phyloP scores from a whole-genome alignment of 2,113 vertebrate species.

The Neolamprologus modestus region DNA sequence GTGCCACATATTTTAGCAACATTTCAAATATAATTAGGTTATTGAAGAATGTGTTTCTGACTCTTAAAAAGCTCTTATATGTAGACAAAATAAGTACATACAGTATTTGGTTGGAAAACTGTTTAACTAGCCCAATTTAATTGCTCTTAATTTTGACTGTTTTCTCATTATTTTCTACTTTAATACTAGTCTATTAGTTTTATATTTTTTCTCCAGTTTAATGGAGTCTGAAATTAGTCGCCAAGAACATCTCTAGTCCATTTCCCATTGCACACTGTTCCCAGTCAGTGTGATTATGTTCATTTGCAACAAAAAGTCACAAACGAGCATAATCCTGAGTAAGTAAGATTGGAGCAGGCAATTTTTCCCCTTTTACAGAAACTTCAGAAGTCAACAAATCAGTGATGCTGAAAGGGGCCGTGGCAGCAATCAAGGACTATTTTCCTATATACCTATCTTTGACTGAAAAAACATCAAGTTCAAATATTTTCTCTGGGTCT shows the following conservation, averaged over 20 bases:
- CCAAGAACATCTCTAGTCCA: background rate
- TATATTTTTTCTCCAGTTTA: background rate
- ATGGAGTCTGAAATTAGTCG: background rate
- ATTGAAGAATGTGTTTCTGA: background rate
- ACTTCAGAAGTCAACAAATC: background rate
- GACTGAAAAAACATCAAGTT: background rate
- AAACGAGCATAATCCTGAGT: background rate
- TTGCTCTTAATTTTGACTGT: background rate
- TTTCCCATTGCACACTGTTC: background rate
- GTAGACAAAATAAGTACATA: background rate
- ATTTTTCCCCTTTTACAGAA: background rate
- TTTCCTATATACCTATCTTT: background rate
- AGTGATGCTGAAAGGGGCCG: background rate
- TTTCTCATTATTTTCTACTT: background rate
- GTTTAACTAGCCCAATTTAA: background rate
- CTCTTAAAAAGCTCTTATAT: background rate
- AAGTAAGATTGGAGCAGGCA: background rate
- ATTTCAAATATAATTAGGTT: background rate
- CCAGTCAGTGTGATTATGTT: background rate
- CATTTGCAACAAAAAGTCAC: background rate
- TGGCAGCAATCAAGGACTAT: background rate
- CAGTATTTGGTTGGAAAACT: background rate
- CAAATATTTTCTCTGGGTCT: background rate
- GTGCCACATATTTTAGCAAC: background rate
- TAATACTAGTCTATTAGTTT: background rate